Evolutionary conservation across 2,797 vertebrate species (phyloP).

Genomic region (Picus viridis): DNA sequence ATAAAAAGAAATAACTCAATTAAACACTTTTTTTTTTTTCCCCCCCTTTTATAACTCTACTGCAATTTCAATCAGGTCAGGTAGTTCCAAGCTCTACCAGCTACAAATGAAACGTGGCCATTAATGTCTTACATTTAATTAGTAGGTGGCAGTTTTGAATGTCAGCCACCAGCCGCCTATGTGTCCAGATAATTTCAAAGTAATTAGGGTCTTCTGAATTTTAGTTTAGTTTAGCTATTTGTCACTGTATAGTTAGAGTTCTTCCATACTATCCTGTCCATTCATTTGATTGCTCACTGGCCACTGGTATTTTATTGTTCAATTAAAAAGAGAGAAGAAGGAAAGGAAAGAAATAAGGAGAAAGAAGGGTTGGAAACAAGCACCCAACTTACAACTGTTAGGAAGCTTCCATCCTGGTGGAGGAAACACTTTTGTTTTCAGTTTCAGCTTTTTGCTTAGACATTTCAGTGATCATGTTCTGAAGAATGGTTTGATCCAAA

Average conservation of each 20-base stretch:
- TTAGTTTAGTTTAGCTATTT: neutral
- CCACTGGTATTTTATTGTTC: neutral
- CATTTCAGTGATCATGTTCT: neutral
- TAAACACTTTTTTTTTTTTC: neutral
- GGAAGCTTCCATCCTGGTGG: neutral
- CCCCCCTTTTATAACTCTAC: neutral
- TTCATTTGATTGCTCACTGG: neutral
- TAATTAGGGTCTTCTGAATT: neutral
- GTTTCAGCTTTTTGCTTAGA: neutral
- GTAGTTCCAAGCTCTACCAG: neutral
- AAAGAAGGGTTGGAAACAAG: neutral
- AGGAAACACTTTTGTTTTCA: neutral
- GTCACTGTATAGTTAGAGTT: neutral
- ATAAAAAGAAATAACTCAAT: neutral
- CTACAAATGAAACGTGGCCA: neutral
- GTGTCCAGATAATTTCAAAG: neutral
- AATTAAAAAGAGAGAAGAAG: neutral
- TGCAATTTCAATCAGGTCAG: neutral
- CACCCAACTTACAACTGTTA: neutral
- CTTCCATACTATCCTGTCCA: neutral
- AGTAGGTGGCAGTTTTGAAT: neutral
- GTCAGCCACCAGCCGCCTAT: neutral
- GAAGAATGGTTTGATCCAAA: neutral
- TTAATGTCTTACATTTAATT: neutral
- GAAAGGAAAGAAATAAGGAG: neutral